Evolutionary conservation across 35 echinoderm and acorn worm species (phyloP), one percentile per base, ranked within the genome.

Genomic region (Apostichopus parvimensis): DNA sequence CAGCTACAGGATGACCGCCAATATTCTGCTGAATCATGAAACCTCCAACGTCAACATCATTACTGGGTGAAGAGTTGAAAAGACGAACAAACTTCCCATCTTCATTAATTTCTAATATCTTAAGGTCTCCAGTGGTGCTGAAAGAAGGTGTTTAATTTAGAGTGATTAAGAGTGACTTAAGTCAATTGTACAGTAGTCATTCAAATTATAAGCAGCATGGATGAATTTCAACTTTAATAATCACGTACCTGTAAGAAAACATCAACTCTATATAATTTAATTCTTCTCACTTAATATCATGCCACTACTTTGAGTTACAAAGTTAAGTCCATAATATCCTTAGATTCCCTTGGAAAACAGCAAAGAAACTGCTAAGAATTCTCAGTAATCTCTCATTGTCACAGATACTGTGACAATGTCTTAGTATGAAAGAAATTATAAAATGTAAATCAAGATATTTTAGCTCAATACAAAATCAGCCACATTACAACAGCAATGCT

Each of bases 11-110:
- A 81, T 99, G 97, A 25, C 97, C 97, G 14, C 97, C 97, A 13
- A 99, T 90, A 73, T 99, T 99, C 92, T 99, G 97, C 85, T 99
- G 97, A 53, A 99, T 96, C 88, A 96, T 93, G 53, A 87, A 99
- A 21, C 97, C 97, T 53, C 97, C 97, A 9, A 99, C 70, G 66
- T 99, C 95, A 10, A 94, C 82, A 54, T 99, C 97, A 26, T 89
- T 61, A 70, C 70, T 79, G 8, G 87, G 66, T 7, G 96, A 95
- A 18, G 97, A 85, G 45, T 99, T 99, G 73, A 99, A 99, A 15
- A 99, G 93, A 80, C 97, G 94, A 7, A 99, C 91, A 93, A 96
- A 99, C 11, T 90, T 89, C 6, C 97, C 97, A 21, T 99, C 97
- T 93, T 91, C 91, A 73, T 96, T 99, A 9, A 99, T 83, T 66